A percentile compares a stretch with the other conserved stretches of the same genome.
Evolutionary conservation across 2,113 vertebrate genomes (phyloP).

Genomic region (Shinisaurus crocodilurus): DNA sequence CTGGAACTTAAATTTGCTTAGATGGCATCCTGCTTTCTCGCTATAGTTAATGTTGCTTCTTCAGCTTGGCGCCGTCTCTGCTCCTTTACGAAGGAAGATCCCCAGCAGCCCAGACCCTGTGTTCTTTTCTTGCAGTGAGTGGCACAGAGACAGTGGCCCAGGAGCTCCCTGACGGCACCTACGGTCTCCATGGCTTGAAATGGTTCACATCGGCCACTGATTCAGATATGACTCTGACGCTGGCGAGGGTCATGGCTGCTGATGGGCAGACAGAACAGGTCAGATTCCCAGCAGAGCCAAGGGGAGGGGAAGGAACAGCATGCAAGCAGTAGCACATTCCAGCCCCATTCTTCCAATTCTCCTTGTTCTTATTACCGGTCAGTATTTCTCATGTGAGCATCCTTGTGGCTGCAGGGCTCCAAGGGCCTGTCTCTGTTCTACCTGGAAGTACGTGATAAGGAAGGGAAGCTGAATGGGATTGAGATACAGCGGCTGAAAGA

Average conservation of each 20-base stretch:
- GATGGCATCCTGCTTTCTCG: neutral
- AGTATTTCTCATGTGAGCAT: accelerated
- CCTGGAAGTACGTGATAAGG: conserved; percentile 76
- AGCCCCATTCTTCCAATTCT: neutral
- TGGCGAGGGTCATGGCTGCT: conserved; percentile 80
- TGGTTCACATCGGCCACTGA: conserved; percentile 91
- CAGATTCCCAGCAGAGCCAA: neutral
- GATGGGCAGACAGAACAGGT: conserved; percentile 76
- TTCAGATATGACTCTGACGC: conserved; percentile 84
- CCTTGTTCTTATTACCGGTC: neutral
- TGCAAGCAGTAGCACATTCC: neutral
- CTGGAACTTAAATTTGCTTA: neutral
- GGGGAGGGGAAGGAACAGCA: neutral
- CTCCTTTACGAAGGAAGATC: neutral
- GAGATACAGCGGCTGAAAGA: conserved; percentile 88
- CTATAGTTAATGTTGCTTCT: neutral
- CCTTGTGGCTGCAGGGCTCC: conserved; percentile 75
- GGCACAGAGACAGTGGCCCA: conserved; percentile 86
- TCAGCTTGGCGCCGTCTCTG: neutral
- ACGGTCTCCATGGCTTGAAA: conserved; percentile 85
- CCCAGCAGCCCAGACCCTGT: conserved; percentile 3
- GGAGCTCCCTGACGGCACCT: conserved; percentile 80
- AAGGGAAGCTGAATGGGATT: conserved; percentile 80
- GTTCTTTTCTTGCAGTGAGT: conserved; percentile 64
- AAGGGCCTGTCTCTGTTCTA: conserved; percentile 87